phyloP scores from a whole-genome alignment of 1,140 invertebrate genomes.

The Drosophila burlai region DNA sequence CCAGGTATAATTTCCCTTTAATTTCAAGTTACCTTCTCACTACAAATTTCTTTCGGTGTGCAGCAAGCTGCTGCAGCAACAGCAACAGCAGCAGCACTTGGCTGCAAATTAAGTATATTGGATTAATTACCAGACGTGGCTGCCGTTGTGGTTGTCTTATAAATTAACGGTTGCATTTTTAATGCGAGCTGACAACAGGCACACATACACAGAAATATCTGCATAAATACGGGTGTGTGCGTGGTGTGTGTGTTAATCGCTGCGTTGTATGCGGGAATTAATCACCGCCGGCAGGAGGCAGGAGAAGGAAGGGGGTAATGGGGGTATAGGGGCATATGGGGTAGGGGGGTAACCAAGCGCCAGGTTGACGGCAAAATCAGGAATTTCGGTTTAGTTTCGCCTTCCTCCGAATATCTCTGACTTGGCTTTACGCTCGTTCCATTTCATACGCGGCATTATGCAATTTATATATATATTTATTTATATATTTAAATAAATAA shows the following conservation, averaged over 20 bases:
- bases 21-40: too few relatives aligned
- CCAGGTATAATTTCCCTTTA: too few relatives aligned
- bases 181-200: conserved; percentile 73
- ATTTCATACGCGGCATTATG: conserved; percentile 70
- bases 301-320: too few relatives aligned
- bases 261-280: conserved; percentile 64
- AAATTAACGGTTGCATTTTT: conserved; percentile 82
- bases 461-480: conserved; percentile 46
- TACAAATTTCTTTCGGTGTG: conserved; percentile 11
- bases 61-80: conserved; percentile 10
- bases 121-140: conserved; percentile 70
- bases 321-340: not conserved
- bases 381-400: conserved; percentile 70
- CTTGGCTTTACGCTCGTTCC: conserved; percentile 49
- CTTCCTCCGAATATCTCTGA: conserved; percentile 19
- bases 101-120: conserved; percentile 68
- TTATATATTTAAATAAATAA: conserved; percentile 49
- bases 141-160: conserved; percentile 64
- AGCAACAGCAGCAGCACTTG: not conserved
- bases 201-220: conserved; percentile 3
- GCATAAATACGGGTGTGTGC: not conserved
- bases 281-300: conserved; percentile 45
- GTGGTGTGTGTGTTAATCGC: conserved; percentile 49
- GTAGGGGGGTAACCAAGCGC: conserved; percentile 23
- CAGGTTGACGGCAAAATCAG: conserved; percentile 73